Conservation (phyloP, 2,113 vertebrate species). For the Elachura formosa region DNA sequence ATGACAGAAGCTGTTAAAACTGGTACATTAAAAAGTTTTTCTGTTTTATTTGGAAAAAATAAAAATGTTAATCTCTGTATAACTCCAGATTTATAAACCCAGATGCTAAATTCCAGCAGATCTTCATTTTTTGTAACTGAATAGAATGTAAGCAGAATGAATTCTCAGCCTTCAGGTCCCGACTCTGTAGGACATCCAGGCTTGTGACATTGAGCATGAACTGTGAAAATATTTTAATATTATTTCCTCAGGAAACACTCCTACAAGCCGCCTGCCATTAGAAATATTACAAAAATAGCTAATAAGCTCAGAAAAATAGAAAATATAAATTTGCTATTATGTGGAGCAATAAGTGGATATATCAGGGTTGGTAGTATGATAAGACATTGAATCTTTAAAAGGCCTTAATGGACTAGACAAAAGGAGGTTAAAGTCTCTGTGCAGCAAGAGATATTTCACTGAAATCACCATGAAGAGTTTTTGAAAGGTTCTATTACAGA, state of each 20-base stretch:
- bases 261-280: background rate
- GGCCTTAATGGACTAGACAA: background rate
- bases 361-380: background rate
- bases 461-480: background rate
- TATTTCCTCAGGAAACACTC: background rate
- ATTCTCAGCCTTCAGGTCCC: background rate
- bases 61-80: background rate
- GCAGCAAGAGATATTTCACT: background rate
- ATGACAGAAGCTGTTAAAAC: background rate
- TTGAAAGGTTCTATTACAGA: background rate
- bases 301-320: background rate
- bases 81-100: background rate
- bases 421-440: background rate
- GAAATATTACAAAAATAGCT: background rate
- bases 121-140: background rate
- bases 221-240: background rate
- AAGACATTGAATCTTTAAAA: background rate
- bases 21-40: background rate
- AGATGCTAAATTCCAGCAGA: background rate
- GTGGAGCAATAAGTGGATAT: background rate
- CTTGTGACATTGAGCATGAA: background rate
- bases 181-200: background rate
- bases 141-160: background rate
- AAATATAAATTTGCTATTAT: background rate
- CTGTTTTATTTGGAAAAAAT: background rate